These are phyloP conservation scores for Druceiella hillmani DNA, from an alignment of 2,888 invertebrate species.

Conservation along the genomic window DNA sequence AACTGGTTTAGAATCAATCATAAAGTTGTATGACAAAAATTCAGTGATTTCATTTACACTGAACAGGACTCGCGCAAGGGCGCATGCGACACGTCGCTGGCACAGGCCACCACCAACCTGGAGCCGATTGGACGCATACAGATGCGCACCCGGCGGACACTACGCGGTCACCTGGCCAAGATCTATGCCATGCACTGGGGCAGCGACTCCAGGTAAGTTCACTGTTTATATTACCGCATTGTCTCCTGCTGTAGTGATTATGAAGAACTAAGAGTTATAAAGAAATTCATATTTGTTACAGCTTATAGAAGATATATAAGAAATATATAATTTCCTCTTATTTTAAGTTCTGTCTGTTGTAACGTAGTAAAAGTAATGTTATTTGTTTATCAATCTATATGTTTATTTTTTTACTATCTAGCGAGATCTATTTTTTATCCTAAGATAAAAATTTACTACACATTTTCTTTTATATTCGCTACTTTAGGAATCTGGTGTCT, in stretches of 20 bases:
- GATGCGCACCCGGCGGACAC: slow-evolving; percentile 98
- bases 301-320: no score
- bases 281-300: no score
- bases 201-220: slow-evolving; percentile 74
- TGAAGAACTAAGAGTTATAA: no score
- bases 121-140: slow-evolving; percentile 99
- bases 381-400: no score
- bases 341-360: no score
- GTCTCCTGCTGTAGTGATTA: slow-evolving; percentile 7
- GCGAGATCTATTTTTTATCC: no score
- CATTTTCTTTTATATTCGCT: neutral
- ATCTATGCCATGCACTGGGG: slow-evolving; percentile 99
- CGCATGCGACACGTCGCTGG: slow-evolving; percentile 97
- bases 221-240: neutral
- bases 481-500: slow-evolving; percentile 86
- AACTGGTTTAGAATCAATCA: no score
- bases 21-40: no score
- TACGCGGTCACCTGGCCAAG: slow-evolving; percentile 99
- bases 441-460: neutral
- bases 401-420: no score
- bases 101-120: slow-evolving; percentile 94
- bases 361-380: no score
- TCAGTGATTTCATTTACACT: no score
- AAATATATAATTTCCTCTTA: no score
- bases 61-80: slow-evolving; percentile 91